Base-by-base conservation (phyloP, 2,113 vertebrate genomes). In the Jaculus jaculus region DNA sequence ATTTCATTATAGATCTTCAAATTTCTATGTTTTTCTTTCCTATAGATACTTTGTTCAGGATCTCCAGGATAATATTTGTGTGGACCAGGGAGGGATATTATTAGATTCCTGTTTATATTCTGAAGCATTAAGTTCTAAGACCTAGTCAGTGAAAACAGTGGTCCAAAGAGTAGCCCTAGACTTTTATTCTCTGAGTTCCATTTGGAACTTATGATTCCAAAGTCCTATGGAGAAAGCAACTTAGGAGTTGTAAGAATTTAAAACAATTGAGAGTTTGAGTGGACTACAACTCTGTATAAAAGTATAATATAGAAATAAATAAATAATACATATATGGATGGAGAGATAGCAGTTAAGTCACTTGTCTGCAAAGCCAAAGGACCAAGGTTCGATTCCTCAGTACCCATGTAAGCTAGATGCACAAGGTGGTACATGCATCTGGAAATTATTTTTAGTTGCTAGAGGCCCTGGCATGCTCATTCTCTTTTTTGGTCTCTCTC, bases 41-140 rank as follows among this genome's bases (percentile, higher is more conserved):
- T 58, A 0, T 58, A 61, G 3, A 26, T 10, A 42, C 17, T 87
- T 89, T 54, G 11, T 82, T 92, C 16, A 74, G 42, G 71, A 95
- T 60, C 11, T 92, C 21, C n/a, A 15, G 75, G 77, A 54, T 68
- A 89, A 74, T 16, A 66, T 92, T 86, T 75, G 3, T 91, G 24
- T 72, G 69, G 89, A 7, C 12, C 34, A 9, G 54, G 20, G 39
- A 68, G 26, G 81, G 77, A 37, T 73, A 20, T 65, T 87, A 13
- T 60, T 79, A 71, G 26, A 89, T 84, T 89, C 32, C 17, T 79
- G 8, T 89, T 93, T 88, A 47, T 68, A 74, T 90, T 87, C 86
- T 87, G 72, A 84, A 72, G 13, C 13, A 32, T 16, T 77, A n/a
- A 13, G 42, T 80, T 13, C 1, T 80, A 75, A 65, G 54, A 91